Base-by-base conservation (phyloP, 2,888 invertebrate species). In the Acleris sparsana region DNA sequence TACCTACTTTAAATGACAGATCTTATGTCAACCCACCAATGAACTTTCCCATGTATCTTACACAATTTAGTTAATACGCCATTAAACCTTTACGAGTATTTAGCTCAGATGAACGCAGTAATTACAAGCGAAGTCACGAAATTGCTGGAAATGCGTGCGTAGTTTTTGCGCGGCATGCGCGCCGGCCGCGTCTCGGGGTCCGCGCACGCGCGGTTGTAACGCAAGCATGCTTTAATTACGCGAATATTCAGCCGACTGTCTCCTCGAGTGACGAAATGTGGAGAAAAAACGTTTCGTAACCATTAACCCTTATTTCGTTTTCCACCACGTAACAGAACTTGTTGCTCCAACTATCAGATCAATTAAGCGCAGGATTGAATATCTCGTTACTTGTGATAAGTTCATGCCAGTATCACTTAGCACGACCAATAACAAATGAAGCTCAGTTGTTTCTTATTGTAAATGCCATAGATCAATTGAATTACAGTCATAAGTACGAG, bases 221-320 rank as follows among this genome's bases (percentile, higher is more conserved):
- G 78, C 80, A 83, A 80, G 79, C 81, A 84, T 76, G 82, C 78
- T 75, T 80, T 88, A 89, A 89, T 91, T 89, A 81, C 83, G 69
- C 73, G 77, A 84, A 87, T 88, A 85, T 86, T 80, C 80, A 80
- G 77, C 80, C 80, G 80, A 84, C 85, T 82, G 86, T 84, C 82
- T 78, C 76, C 78, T 71, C 71, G 73, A 77, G 80, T 86, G 84
- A 86, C 84, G 86, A 89, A 89, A 88, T 87, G 86, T 80, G 71
- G 71, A 77, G 75, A 88, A 87, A 87, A 89, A 89, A 78, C 78
- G 78, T 87, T 84, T 79, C 81, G 76, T 83, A 86, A 88, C 65
- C 73, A 73, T 59, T 75, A 75, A 63, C 68, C 62, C 64, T 63
- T 29, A 9, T 9, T 9, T 9, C 33, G 3, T 9, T 63, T 70